Base-by-base conservation (phyloP, 2,797 vertebrate species). In the Orestias chungarensis region DNA sequence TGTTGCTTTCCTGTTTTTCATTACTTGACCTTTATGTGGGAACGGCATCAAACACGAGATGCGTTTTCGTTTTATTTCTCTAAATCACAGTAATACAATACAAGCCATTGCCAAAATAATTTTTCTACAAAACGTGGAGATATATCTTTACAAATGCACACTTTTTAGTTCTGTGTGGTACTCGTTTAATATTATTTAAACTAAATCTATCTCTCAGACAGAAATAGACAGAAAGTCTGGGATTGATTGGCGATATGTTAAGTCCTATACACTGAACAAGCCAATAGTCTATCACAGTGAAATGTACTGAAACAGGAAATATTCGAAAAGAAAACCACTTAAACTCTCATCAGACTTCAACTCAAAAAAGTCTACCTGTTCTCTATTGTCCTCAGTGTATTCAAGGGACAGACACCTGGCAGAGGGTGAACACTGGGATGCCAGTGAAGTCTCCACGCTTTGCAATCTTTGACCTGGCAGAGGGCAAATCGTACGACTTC, bases 371-470 rank as follows among this genome's bases (percentile, higher is more conserved):
- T 31, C 73, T 27, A 1, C 33, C 72, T 74, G 18, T 42, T 68
- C 33, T 66, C 27, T 73, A 35, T 70, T 10, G 15, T 52, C 76
- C 64, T 10, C 92, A 99, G 98, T 93, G 96, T 44, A 74, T 98
- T 46, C 92, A 94, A 1, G 97, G 94, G 33, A 95, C 96, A 0
- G 96, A 98, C 72, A 93, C 92, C 73, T 99, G 98, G 98, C 97
- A 99, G 90, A 95, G 96, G 75, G 97, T 98, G 76, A 99, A 99
- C 94, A 96, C 96, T 0, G 95, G 97, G 52, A 97, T 99, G 83
- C 97, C 98, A 0, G 97, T 98, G 71, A 99, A 97, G 91, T 99
- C 98, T 73, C 98, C 98, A 12, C 97, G 97, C 73, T 99, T 97
- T 71, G 97, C 98, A 35, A 93, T 99, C 81, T 99, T 99, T 55